Base-by-base conservation (phyloP, 2,797 vertebrate species). In the Neomorphus geoffroyi region DNA sequence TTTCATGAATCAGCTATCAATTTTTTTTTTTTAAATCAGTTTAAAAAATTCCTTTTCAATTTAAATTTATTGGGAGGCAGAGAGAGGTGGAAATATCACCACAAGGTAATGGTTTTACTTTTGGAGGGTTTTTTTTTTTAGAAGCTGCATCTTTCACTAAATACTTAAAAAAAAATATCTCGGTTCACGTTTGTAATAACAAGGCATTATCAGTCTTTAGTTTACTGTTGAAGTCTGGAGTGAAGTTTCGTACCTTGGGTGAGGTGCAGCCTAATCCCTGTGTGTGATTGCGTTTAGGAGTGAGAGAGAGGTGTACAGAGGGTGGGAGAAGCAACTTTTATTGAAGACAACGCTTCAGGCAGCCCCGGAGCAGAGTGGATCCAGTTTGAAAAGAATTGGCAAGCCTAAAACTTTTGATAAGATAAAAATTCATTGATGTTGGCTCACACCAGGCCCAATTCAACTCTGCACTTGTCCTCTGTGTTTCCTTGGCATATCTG, bases 371-470 rank as follows among this genome's bases (percentile, higher is more conserved):
- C 97, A 66, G 74, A 91, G 86, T 93, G 88, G 91, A 97, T 97
- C 89, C 96, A 96, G 97, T 96, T 35, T 96, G 97, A 97, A 97
- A 97, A 95, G 95, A 97, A 96, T 33, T 97, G 97, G 98, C 98
- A 98, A 97, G 90, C 92, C 94, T 94, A 95, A 97, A 98, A 98
- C 97, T 98, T 98, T 95, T 97, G 98, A 98, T 98, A 98, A 98
- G 98, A 98, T 97, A 97, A 97, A 97, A 97, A 97, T 89, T 93
- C 98, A 97, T 97, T 98, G 98, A 98, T 98, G 98, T 98, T 92
- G 96, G 96, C 97, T 97, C 97, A 93, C 92, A 67, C 60, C 74
- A 96, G 97, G 97, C 98, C 97, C 96, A 93, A 95, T 98, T 97
- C 97, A 94, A 91, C 98, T 96, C 96, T 90, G 93, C 96, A 95